Evolutionary conservation across 2,888 invertebrate genomes (phyloP), one percentile per base, ranked within the genome.

Genomic region (Acanthacorydalis orientalis): DNA sequence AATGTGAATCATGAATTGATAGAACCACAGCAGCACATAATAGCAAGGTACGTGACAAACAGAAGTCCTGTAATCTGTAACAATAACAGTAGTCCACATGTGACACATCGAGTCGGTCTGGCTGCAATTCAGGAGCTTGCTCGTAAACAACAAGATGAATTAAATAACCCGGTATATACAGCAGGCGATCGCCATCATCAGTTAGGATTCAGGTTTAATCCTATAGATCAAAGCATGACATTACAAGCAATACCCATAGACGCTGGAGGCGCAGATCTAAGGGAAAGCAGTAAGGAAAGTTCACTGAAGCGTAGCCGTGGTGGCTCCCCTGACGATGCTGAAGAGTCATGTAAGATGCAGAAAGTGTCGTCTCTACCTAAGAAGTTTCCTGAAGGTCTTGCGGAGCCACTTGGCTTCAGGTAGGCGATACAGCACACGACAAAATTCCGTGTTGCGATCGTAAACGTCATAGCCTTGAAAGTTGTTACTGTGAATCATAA

Each of bases 101-200:
- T 50, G 45, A 49, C 51, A 49, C 82, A 81, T 64, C 80, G 82
- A 51, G 83, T 84, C 53, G 84, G 84, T 31, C 66, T 84, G 59
- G 84, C 83, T 44, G 83, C 83, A 55, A 81, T 85, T 56, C 80
- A 83, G 58, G 82, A 83, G 59, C 73, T 84, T 53, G 83, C 81
- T 46, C 68, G 77, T 42, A 57, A 57, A 45, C 75, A 75, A 56
- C 72, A 72, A 56, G 75, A 78, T 55, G 67, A 69, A 48, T 54
- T 60, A 53, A 57, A 59, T 55, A 55, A 60, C 55, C 52, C 60
- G 57, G 53, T 60, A 59, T 54, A 53, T 11, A 52, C 53, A 9
- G 48, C 57, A 53, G 49, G 59, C 56, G 44, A 55, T 14, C 46
- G 46, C 33, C 37, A 45, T 32, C 45, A 45, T 46, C 43, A 45